These are phyloP conservation scores for Amiota communis DNA, from an alignment of 2,888 invertebrate species.

Conservation along the genomic window DNA sequence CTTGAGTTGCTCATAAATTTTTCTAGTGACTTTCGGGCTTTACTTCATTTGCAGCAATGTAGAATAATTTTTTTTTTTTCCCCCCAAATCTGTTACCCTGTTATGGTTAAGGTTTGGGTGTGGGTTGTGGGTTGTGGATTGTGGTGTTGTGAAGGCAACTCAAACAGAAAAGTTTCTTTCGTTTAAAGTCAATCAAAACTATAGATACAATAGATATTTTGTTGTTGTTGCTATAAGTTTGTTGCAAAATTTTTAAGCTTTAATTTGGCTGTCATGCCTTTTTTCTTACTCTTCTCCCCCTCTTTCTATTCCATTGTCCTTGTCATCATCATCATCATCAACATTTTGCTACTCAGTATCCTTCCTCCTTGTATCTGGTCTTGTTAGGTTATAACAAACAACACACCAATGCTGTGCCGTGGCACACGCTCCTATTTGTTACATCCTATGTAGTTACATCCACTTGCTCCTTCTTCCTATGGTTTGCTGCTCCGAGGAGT, in stretches of 20 bases:
- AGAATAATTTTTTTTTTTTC: slow-evolving; percentile 34
- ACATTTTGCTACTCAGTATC: slow-evolving; percentile 26
- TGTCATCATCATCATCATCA: slow-evolving; percentile 25
- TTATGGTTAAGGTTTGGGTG: slow-evolving; percentile 12
- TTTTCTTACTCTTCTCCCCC: not conserved
- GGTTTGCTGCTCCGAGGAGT: not conserved
- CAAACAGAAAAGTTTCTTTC: slow-evolving; percentile 46
- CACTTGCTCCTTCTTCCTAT: not conserved
- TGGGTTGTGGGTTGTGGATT: slow-evolving; percentile 23
- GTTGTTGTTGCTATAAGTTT: slow-evolving; percentile 13
- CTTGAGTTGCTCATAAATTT: slow-evolving; percentile 63
- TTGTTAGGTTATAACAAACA: not conserved
- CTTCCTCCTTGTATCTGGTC: not conserved
- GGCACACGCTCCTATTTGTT: not conserved
- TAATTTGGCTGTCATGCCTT: slow-evolving; percentile 48
- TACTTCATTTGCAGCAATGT: slow-evolving; percentile 23
- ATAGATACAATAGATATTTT: not conserved
- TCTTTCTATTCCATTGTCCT: not conserved
- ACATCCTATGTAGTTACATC: not conserved
- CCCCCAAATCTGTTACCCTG: not conserved
- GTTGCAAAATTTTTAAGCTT: slow-evolving; percentile 42
- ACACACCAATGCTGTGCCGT: not conserved
- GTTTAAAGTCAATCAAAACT: slow-evolving; percentile 54
- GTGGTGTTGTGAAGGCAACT: slow-evolving; percentile 3
- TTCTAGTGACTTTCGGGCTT: slow-evolving; percentile 34